phyloP scores from a whole-genome alignment of 2,888 invertebrate genomes.

The Zeuzera pyrina region DNA sequence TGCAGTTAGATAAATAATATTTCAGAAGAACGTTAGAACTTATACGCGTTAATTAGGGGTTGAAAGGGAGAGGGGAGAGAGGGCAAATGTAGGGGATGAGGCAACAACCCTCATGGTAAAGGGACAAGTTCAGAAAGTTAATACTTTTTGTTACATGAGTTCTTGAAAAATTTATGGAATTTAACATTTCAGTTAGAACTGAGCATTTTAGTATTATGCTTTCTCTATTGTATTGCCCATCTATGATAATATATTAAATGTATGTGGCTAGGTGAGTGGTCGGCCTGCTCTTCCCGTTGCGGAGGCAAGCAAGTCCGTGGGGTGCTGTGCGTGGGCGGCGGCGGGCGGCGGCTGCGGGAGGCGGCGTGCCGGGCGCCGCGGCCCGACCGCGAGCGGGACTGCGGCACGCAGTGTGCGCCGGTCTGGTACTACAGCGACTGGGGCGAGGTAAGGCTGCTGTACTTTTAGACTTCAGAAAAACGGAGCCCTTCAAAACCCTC shows the following conservation, averaged over 20 bases:
- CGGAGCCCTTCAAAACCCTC: no score
- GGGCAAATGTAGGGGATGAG: no score
- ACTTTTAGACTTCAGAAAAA: no score
- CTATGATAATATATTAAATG: not conserved
- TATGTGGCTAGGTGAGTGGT: slow-evolving; percentile 53
- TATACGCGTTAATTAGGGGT: no score
- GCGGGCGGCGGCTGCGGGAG: slow-evolving; percentile 70
- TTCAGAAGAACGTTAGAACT: no score
- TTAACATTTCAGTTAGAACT: not conserved
- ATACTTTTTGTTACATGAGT: no score
- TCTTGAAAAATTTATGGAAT: not conserved
- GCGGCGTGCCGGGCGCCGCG: slow-evolving; percentile 74
- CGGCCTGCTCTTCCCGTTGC: slow-evolving; percentile 68
- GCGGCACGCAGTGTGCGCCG: slow-evolving; percentile 74
- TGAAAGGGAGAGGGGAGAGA: no score
- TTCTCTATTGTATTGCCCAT: no score
- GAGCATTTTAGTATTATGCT: not conserved
- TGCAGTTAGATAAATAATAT: no score
- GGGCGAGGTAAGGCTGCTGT: slow-evolving; percentile 70
- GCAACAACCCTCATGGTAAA: no score
- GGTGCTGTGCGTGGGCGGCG: slow-evolving; percentile 75
- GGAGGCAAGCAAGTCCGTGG: slow-evolving; percentile 75
- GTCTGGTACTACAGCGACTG: slow-evolving; percentile 85
- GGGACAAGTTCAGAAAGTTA: no score
- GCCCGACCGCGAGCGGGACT: slow-evolving; percentile 78